Percentiles rank a stretch among this genome's conserved stretches.
phyloP scores from a whole-genome alignment of 1,140 invertebrate genomes.

The Anadara kagoshimensis region DNA sequence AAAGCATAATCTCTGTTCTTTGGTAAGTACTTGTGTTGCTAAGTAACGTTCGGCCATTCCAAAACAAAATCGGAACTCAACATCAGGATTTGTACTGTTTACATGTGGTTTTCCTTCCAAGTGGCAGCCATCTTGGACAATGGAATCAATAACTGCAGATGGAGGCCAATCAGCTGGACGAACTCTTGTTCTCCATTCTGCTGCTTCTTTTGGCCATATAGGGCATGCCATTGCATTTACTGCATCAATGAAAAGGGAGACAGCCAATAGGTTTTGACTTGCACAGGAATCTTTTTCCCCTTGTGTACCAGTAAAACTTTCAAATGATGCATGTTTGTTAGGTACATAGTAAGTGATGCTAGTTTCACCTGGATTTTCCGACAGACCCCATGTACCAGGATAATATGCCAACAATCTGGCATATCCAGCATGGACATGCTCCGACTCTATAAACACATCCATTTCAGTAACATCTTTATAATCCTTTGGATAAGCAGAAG shows the following conservation, averaged over 20 bases:
- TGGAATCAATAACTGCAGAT: constrained; percentile 13
- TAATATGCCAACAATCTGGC: constrained; percentile 5
- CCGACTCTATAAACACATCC: constrained; percentile 13
- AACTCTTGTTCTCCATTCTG: constrained; percentile 24
- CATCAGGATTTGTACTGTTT: constrained; percentile 26
- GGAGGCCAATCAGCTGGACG: constrained; percentile 28
- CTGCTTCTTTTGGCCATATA: constrained; percentile 28
- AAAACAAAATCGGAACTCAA: constrained; percentile 30
- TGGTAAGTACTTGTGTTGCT: constrained; percentile 22
- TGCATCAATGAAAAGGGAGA: constrained; percentile 8
- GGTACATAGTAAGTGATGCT: constrained; percentile 5
- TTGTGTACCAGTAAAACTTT: not conserved
- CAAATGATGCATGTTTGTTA: constrained; percentile 11
- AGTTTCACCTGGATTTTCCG: not conserved
- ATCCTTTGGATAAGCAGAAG: constrained; percentile 12
- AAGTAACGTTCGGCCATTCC: constrained; percentile 28
- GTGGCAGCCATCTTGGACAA: constrained; percentile 31
- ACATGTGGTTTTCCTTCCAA: constrained; percentile 20
- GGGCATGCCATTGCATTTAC: constrained; percentile 10
- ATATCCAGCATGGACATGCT: constrained; percentile 25
- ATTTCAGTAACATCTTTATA: constrained; percentile 3
- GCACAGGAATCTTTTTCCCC: constrained; percentile 19
- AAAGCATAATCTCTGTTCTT: constrained; percentile 33
- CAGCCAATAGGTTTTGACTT: constrained; percentile 13
- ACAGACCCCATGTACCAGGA: constrained; percentile 4